Percentiles rank a stretch among this genome's conserved stretches.
These are phyloP conservation scores for Drepanosiphum platanoidis DNA, from an alignment of 2,888 invertebrate species.

Conservation along the genomic window DNA sequence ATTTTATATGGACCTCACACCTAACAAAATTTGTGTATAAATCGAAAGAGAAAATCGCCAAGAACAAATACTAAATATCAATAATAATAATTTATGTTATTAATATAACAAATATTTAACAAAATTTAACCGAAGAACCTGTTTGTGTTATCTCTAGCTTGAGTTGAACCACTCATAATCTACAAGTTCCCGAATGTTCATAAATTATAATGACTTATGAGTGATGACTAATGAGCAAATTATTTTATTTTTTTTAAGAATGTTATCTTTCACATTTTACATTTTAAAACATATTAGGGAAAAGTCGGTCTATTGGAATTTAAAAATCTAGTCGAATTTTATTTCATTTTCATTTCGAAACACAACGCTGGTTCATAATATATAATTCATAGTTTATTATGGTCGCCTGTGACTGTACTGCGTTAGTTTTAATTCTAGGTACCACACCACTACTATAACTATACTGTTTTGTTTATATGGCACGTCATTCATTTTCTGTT, in stretches of 20 bases:
- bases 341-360: neutral
- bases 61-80: neutral
- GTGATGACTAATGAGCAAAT: neutral
- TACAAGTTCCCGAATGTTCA: neutral
- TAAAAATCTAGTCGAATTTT: neutral
- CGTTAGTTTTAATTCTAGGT: neutral
- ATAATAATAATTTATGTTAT: neutral
- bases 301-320: no score
- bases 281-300: neutral
- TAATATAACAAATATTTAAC: neutral
- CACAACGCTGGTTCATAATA: neutral
- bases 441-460: neutral
- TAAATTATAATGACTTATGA: neutral
- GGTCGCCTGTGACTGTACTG: neutral
- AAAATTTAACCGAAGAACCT: neutral
- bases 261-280: neutral
- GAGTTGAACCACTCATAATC: neutral
- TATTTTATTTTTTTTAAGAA: slow-evolving; percentile 2
- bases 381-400: neutral
- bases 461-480: neutral
- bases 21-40: neutral
- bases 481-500: neutral
- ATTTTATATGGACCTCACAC: neutral
- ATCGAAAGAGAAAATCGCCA: neutral
- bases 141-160: neutral